Percentiles rank a stretch among this genome's conserved stretches.
phyloP scores from a whole-genome alignment of 2,888 invertebrate species.

The Sphaerolaimus hirsutus region DNA sequence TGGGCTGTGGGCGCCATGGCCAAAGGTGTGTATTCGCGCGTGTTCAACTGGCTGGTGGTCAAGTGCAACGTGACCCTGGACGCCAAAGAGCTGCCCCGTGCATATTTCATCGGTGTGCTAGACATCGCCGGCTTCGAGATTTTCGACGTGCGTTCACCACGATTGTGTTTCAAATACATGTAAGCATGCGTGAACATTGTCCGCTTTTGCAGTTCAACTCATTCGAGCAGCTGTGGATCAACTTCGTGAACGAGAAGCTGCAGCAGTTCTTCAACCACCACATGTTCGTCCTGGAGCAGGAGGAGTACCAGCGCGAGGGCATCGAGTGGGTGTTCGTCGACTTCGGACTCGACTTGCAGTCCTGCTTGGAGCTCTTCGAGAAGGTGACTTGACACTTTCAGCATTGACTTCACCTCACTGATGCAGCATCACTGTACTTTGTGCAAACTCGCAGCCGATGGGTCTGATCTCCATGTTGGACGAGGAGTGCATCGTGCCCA shows the following conservation, averaged over 20 bases:
- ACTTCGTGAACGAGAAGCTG: constrained; percentile 83
- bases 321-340: constrained; percentile 87
- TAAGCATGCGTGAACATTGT: not conserved
- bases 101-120: constrained; percentile 75
- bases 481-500: constrained; percentile 99
- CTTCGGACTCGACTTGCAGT: constrained; percentile 85
- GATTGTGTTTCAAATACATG: not conserved
- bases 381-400: constrained; percentile 37
- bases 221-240: constrained; percentile 88
- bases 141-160: constrained; percentile 42
- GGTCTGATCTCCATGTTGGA: constrained; percentile 99
- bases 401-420: too few species aligned
- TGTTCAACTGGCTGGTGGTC: constrained; percentile 32
- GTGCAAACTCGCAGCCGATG: constrained; percentile 59
- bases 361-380: constrained; percentile 82
- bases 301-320: constrained; percentile 77
- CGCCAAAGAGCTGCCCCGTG: constrained; percentile 27
- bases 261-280: constrained; percentile 86
- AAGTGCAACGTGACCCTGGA: constrained; percentile 31
- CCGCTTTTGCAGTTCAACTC: constrained; percentile 53
- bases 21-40: constrained; percentile 30
- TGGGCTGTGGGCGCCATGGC: constrained; percentile 28
- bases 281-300: constrained; percentile 86
- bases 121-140: constrained; percentile 99
- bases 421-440: not conserved